Conservation (phyloP, 2,888 invertebrate species). For the Drosophila conformis region DNA sequence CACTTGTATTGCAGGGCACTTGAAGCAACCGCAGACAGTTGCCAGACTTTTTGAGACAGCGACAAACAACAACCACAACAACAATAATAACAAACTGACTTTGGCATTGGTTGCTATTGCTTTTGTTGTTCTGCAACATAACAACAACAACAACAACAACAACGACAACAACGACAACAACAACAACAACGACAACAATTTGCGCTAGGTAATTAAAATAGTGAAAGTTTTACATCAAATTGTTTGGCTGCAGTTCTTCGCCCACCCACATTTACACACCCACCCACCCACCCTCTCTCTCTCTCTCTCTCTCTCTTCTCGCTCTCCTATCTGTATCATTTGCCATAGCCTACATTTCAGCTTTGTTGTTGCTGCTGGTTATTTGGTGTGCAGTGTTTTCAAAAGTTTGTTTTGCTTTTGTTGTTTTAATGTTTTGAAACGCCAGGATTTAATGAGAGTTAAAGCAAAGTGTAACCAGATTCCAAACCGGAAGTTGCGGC, state of each 20-base stretch:
- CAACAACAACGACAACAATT: constrained; percentile 19
- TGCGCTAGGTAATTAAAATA: constrained; percentile 73
- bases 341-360: constrained; percentile 74
- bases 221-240: constrained; percentile 69
- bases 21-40: constrained; percentile 71
- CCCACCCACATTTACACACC: neutral
- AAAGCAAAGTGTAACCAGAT: constrained; percentile 22
- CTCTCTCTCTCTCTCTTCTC: neutral
- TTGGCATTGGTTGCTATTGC: constrained; percentile 39
- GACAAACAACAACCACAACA: constrained; percentile 42
- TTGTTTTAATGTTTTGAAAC: constrained; percentile 13
- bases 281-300: neutral
- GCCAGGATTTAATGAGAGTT: constrained; percentile 20
- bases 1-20: constrained; percentile 57
- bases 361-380: constrained; percentile 26
- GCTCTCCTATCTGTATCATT: constrained; percentile 25
- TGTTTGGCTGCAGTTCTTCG: constrained; percentile 22
- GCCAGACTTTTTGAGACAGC: constrained; percentile 66
- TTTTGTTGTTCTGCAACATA: constrained; percentile 21
- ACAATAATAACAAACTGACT: constrained; percentile 35
- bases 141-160: constrained; percentile 20
- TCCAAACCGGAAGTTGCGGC: neutral
- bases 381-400: constrained; percentile 20
- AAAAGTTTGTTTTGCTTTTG: constrained; percentile 39
- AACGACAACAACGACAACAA: constrained; percentile 12